phyloP scores from a whole-genome alignment of 2,113 vertebrate genomes.

The Australoheros scitulus region DNA sequence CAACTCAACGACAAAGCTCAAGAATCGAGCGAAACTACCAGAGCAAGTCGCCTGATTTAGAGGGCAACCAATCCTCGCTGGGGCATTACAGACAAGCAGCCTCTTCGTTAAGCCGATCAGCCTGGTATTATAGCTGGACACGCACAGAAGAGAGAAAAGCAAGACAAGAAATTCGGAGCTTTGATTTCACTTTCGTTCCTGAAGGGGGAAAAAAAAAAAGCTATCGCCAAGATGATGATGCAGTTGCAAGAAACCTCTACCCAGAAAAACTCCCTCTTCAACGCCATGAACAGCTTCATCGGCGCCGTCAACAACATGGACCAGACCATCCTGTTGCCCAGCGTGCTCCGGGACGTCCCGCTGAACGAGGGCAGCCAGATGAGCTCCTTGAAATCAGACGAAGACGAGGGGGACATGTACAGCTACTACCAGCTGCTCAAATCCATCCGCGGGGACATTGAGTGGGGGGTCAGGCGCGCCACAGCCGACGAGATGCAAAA shows the following conservation, averaged over 20 bases:
- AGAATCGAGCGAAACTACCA: neutral
- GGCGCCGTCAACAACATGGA: constrained; percentile 99
- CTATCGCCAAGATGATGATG: constrained; percentile 79
- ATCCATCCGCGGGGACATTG: constrained; percentile 93
- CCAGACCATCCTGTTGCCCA: constrained; percentile 97
- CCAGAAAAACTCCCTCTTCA: constrained; percentile 95
- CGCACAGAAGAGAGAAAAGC: neutral
- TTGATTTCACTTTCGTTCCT: neutral
- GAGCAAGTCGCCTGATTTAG: constrained; percentile 13
- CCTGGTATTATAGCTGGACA: constrained; percentile 32
- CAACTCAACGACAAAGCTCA: neutral
- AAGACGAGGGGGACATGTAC: constrained; percentile 90
- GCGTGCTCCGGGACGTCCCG: constrained; percentile 93
- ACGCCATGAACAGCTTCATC: constrained; percentile 96
- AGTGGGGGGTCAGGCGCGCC: constrained; percentile 89
- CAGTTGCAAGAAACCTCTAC: constrained; percentile 87
- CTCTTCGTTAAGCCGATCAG: constrained; percentile 52
- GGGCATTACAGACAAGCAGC: constrained; percentile 17
- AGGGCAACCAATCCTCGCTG: constrained; percentile 35
- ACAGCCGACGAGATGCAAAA: constrained; percentile 81
- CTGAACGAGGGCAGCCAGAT: constrained; percentile 77
- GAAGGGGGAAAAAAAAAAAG: neutral
- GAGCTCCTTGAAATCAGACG: constrained; percentile 62
- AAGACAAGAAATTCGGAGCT: neutral
- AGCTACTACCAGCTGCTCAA: constrained; percentile 95